Evolutionary conservation across 2,113 vertebrate genomes (phyloP).

Genomic region (Phaethornis superciliosus): DNA sequence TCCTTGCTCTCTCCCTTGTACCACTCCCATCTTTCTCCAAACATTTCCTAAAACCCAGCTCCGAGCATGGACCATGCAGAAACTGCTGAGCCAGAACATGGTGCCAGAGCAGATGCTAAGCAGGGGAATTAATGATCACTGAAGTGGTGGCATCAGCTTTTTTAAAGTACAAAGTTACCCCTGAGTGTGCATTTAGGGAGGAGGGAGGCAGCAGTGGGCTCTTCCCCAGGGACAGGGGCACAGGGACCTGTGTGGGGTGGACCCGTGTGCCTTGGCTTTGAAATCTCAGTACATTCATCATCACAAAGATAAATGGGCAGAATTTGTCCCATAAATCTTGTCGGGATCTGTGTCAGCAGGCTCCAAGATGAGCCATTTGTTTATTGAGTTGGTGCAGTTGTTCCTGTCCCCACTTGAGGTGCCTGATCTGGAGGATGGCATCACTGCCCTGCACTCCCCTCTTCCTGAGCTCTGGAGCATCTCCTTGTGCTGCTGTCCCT

Average conservation of each 20-base stretch:
- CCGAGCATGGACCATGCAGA: not conserved
- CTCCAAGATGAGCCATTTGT: not conserved
- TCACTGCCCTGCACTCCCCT: accelerated
- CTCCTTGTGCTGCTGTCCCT: not conserved
- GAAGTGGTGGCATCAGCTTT: conserved; percentile 46
- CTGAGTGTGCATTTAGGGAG: not conserved
- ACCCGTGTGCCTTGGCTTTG: not conserved
- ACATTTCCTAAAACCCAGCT: not conserved
- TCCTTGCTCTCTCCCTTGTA: not conserved
- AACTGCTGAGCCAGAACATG: conserved; percentile 24
- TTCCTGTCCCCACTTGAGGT: accelerated
- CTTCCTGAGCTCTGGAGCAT: not conserved
- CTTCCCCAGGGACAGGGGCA: not conserved
- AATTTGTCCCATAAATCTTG: not conserved
- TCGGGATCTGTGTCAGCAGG: not conserved
- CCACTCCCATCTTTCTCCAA: not conserved
- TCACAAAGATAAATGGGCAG: not conserved
- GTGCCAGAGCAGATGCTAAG: conserved; percentile 15
- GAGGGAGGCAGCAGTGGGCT: not conserved
- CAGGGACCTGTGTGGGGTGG: accelerated
- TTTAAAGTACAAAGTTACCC: conserved; percentile 35
- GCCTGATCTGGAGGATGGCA: not conserved
- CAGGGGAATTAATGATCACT: conserved; percentile 14
- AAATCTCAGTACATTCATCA: not conserved
- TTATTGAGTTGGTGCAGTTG: accelerated